phyloP scores from a whole-genome alignment of 2,113 vertebrate genomes.

The Chinchilla lanigera region DNA sequence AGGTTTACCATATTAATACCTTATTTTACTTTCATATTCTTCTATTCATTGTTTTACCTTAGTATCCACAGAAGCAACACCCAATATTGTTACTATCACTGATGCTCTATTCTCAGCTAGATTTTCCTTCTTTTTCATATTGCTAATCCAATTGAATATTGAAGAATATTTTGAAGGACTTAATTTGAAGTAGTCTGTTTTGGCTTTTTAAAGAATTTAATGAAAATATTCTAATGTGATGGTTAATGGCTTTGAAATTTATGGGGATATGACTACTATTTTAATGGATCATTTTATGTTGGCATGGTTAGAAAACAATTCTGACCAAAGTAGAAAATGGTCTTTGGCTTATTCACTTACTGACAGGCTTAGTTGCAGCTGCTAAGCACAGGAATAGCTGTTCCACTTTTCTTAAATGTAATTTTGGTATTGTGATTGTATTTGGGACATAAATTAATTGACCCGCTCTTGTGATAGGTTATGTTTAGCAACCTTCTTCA shows the following conservation, averaged over 20 bases:
- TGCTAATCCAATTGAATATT: neutral
- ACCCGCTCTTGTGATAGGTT: neutral
- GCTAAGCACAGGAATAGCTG: neutral
- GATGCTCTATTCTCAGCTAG: neutral
- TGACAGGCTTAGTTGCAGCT: neutral
- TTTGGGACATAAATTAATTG: neutral
- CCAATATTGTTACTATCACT: neutral
- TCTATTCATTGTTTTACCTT: neutral
- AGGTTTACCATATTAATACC: neutral
- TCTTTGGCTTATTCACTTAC: neutral
- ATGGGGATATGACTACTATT: neutral
- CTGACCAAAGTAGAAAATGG: neutral
- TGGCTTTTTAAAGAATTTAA: neutral
- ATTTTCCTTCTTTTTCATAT: neutral
- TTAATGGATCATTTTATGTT: neutral
- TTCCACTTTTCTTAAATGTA: neutral
- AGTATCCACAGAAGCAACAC: neutral
- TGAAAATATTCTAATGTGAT: neutral
- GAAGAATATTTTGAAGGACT: neutral
- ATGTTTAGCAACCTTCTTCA: neutral
- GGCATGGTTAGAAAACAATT: neutral
- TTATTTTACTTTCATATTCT: neutral
- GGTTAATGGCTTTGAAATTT: neutral
- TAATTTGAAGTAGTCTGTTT: neutral
- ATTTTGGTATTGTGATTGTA: neutral